phyloP scores from a whole-genome alignment of 2,797 vertebrate species.

The Myotis myotis region DNA sequence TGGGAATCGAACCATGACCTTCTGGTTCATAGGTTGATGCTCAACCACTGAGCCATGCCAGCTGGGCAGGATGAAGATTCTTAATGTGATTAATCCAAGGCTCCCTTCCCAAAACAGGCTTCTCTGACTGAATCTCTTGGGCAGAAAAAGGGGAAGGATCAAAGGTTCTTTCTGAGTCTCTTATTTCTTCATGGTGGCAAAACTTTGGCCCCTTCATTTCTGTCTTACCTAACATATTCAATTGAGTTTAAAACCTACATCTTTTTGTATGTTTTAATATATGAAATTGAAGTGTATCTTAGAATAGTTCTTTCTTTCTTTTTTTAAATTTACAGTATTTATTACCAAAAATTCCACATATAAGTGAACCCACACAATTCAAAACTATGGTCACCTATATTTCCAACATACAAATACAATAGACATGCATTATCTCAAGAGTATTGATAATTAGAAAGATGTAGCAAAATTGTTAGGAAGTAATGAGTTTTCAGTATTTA shows the following conservation, averaged over 20 bases:
- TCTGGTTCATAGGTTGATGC: too few relatives aligned
- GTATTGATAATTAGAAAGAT: not conserved
- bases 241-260: not conserved
- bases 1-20: too few relatives aligned
- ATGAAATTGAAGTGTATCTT: not conserved
- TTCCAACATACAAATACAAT: not conserved
- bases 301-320: not conserved
- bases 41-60: too few relatives aligned
- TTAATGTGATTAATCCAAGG: not conserved
- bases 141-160: not conserved
- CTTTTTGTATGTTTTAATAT: slow-evolving; percentile 16
- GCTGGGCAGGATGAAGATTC: not conserved
- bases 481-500: not conserved
- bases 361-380: not conserved
- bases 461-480: not conserved
- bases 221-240: not conserved
- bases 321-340: not conserved
- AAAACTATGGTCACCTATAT: not conserved
- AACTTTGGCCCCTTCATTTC: not conserved
- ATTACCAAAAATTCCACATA: not conserved
- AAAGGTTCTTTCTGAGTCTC: not conserved
- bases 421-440: not conserved
- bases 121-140: not conserved
- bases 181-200: not conserved
- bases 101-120: not conserved